phyloP scores from a whole-genome alignment of 1,140 invertebrate species.

The Drosophila nikananu region DNA sequence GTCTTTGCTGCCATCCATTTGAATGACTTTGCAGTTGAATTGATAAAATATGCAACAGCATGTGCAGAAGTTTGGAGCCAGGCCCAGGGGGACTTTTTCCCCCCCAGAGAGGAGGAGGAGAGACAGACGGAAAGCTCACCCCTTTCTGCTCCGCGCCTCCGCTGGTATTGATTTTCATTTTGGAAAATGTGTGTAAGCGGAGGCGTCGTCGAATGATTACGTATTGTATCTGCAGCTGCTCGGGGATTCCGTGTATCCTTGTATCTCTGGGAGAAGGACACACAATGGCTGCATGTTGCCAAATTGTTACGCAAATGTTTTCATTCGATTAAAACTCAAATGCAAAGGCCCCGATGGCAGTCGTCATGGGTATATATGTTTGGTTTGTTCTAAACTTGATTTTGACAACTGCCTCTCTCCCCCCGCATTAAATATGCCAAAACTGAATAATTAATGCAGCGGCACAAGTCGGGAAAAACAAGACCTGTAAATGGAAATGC shows the following conservation, averaged over 20 bases:
- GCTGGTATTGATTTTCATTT: constrained; percentile 70
- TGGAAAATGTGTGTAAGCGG: constrained; percentile 56
- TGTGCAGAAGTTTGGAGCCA: constrained; percentile 11
- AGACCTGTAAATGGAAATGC: constrained; percentile 56
- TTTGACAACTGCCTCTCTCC: constrained; percentile 32
- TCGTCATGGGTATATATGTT: constrained; percentile 4
- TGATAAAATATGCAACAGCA: constrained; percentile 59
- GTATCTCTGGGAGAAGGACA: constrained; percentile 7
- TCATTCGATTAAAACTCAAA: constrained; percentile 69
- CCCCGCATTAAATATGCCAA: constrained; percentile 55
- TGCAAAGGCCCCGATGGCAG: constrained; percentile 44
- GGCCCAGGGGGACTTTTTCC: background rate
- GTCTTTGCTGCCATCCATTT: constrained; percentile 28
- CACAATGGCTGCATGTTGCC: constrained; percentile 49
- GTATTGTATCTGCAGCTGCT: constrained; percentile 49
- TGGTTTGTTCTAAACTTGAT: constrained; percentile 27
- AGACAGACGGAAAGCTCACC: constrained; percentile 1
- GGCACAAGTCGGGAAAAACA: constrained; percentile 27
- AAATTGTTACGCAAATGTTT: constrained; percentile 78
- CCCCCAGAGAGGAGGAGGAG: background rate
- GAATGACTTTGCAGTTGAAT: constrained; percentile 50
- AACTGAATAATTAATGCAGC: constrained; percentile 66
- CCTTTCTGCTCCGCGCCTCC: constrained; percentile 1
- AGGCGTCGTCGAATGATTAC: constrained; percentile 62
- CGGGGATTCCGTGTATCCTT: constrained; percentile 9